Evolutionary conservation across 2,797 vertebrate species (phyloP).

Genomic region (Vespertilio murinus): DNA sequence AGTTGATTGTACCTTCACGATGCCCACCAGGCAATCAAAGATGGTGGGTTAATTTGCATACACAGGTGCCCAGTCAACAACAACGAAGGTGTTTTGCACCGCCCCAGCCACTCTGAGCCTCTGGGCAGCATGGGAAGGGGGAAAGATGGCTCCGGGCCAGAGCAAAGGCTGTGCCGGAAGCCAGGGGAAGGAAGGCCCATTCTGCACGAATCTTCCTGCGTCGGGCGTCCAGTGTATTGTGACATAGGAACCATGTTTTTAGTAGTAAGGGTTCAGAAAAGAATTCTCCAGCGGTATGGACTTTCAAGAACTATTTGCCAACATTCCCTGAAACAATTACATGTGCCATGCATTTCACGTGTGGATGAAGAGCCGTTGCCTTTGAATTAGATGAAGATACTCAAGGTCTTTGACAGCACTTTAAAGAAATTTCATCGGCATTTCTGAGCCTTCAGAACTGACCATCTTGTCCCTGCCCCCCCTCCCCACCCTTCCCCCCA

Average conservation of each 20-base stretch:
- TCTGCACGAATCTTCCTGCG: too few species aligned
- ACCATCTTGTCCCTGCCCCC: neutral
- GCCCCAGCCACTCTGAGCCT: too few species aligned
- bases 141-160: too few species aligned
- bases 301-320: neutral
- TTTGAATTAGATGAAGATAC: neutral
- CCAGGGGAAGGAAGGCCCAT: too few species aligned
- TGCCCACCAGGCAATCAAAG: too few species aligned
- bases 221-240: too few species aligned
- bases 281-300: neutral
- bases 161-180: too few species aligned
- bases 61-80: too few species aligned
- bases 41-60: too few species aligned
- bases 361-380: neutral
- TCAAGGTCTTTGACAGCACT: neutral
- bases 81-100: too few species aligned
- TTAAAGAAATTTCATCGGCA: neutral
- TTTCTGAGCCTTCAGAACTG: neutral
- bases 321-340: neutral
- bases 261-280: neutral
- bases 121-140: too few species aligned
- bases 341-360: neutral
- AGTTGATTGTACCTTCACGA: too few species aligned
- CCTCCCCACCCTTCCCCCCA: accelerated
- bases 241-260: neutral